Evolutionary conservation across 2,888 invertebrate species (phyloP).

Genomic region (Netelia melanura): DNA sequence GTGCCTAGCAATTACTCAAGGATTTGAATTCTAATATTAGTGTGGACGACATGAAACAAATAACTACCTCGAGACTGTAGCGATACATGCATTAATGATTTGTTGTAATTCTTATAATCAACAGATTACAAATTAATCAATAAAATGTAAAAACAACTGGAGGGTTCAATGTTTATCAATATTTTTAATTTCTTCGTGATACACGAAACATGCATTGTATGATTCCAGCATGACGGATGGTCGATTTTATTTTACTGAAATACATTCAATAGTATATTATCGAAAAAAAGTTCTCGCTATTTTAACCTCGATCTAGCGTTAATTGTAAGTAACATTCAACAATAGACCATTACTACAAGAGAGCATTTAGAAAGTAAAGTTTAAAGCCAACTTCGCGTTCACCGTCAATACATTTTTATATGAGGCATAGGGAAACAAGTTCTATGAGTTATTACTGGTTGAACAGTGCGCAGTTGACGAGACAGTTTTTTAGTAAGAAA

Average conservation of each 20-base stretch:
- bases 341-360: neutral
- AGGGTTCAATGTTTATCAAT: neutral
- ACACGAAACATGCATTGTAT: too few species aligned
- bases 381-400: neutral
- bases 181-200: constrained; percentile 45
- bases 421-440: too few species aligned
- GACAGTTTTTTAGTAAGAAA: too few species aligned
- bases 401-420: neutral
- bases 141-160: constrained; percentile 78
- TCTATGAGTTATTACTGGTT: too few species aligned
- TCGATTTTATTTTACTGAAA: too few species aligned
- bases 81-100: constrained; percentile 76
- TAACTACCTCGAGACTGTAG: constrained; percentile 43
- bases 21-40: constrained; percentile 19
- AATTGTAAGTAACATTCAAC: neutral
- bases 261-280: neutral
- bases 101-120: constrained; percentile 79
- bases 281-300: neutral
- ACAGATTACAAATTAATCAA: constrained; percentile 82
- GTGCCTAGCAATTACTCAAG: neutral
- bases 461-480: too few species aligned
- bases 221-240: too few species aligned
- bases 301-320: neutral
- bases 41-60: neutral
- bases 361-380: neutral